A percentile compares a stretch with the other conserved stretches of the same genome.
phyloP scores from a whole-genome alignment of 53 echinoderm and acorn worm species.

The Paelopatides confundens region DNA sequence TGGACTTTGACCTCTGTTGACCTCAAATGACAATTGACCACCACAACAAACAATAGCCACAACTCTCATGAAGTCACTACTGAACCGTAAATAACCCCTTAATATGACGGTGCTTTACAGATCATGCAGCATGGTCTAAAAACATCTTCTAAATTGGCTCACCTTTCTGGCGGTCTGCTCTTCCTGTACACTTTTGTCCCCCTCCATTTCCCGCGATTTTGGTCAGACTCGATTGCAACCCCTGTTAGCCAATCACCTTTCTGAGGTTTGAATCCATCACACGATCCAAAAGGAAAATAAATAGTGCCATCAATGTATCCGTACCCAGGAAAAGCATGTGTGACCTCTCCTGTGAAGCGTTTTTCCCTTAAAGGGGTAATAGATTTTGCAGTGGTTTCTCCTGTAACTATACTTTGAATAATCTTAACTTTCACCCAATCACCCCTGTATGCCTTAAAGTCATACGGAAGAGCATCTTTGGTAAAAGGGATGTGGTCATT shows the following conservation, averaged over 20 bases:
- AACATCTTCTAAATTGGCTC: background rate
- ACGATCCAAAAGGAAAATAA: slow-evolving; percentile 77
- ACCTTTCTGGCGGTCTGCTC: slow-evolving; percentile 20
- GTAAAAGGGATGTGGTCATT: slow-evolving; percentile 71
- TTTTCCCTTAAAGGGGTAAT: slow-evolving; percentile 80
- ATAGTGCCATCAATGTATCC: slow-evolving; percentile 83
- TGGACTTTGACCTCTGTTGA: too few relatives aligned
- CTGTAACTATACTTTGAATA: slow-evolving; percentile 32
- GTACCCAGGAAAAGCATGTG: slow-evolving; percentile 77
- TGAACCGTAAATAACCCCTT: too few relatives aligned
- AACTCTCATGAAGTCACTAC: too few relatives aligned
- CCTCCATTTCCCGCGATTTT: slow-evolving; percentile 93
- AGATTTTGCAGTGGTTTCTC: slow-evolving; percentile 41
- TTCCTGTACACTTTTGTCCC: slow-evolving; percentile 69
- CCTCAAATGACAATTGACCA: too few relatives aligned
- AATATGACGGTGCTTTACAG: too few relatives aligned
- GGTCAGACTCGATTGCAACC: slow-evolving; percentile 85
- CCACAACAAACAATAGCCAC: too few relatives aligned
- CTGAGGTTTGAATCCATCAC: slow-evolving; percentile 81
- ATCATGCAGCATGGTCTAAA: background rate
- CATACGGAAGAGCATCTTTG: slow-evolving; percentile 77
- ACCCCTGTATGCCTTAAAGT: slow-evolving; percentile 79
- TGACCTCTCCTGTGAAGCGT: slow-evolving; percentile 74
- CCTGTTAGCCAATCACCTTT: slow-evolving; percentile 87
- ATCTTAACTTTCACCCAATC: slow-evolving; percentile 82